Evolutionary conservation across 1,140 invertebrate genomes (phyloP).

Genomic region (Zaprionus ornatus): DNA sequence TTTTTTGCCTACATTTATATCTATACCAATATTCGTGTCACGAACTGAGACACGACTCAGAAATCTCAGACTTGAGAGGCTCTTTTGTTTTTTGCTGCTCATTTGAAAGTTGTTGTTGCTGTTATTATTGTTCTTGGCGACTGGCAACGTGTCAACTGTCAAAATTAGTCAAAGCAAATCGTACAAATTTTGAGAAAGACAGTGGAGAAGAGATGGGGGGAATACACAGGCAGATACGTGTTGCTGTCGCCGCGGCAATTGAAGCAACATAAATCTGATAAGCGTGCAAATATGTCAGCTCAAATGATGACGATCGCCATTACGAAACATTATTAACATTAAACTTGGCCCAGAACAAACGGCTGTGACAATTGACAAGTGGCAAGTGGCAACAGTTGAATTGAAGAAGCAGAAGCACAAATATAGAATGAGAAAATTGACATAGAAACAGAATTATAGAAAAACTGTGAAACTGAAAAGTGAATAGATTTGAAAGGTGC

Average conservation of each 20-base stretch:
- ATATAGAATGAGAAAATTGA: not conserved
- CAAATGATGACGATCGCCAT: slow-evolving; percentile 56
- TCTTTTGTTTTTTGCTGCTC: slow-evolving; percentile 35
- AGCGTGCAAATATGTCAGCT: slow-evolving; percentile 70
- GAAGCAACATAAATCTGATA: slow-evolving; percentile 77
- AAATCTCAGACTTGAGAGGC: not conserved
- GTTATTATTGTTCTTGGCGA: slow-evolving; percentile 37
- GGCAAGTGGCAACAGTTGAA: slow-evolving; percentile 48
- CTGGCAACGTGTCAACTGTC: slow-evolving; percentile 80
- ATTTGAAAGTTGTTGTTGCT: slow-evolving; percentile 32
- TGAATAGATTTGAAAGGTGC: slow-evolving; percentile 28
- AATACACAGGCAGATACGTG: slow-evolving; percentile 33
- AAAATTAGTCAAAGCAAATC: slow-evolving; percentile 76
- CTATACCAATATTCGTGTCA: not conserved
- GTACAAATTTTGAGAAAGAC: slow-evolving; percentile 6
- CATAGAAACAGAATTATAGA: slow-evolving; percentile 3
- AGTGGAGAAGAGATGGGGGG: not conserved
- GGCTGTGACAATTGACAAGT: slow-evolving; percentile 43
- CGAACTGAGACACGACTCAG: not conserved
- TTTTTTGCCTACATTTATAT: no score
- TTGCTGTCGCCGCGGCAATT: slow-evolving; percentile 55
- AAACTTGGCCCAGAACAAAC: slow-evolving; percentile 30
- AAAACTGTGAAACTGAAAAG: not conserved
- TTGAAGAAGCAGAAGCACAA: not conserved
- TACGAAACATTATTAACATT: slow-evolving; percentile 18